Percentiles rank a stretch among this genome's conserved stretches.
Conservation (phyloP, 2,797 vertebrate genomes). For the Anolis apletophallus region DNA sequence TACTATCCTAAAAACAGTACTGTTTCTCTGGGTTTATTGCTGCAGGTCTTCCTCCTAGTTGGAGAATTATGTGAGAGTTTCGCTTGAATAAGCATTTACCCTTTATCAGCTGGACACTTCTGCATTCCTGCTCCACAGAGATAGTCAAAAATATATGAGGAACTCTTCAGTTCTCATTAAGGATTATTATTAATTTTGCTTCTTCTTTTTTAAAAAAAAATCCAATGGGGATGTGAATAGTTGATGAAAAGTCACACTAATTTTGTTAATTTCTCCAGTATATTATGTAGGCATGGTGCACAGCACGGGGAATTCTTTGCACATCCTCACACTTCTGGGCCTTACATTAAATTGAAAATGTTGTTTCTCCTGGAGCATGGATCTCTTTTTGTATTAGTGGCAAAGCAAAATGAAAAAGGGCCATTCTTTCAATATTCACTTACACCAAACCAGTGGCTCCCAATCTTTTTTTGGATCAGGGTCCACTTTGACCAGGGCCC, state of each 20-base stretch:
- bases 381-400: background rate
- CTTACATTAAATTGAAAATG: background rate
- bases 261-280: background rate
- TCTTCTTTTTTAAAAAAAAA: background rate
- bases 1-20: background rate
- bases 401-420: background rate
- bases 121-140: background rate
- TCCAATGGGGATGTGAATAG: background rate
- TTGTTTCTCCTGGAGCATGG: background rate
- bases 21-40: constrained; percentile 1
- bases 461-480: too few relatives aligned
- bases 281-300: background rate
- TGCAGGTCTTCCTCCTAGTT: background rate
- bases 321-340: background rate
- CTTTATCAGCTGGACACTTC: constrained; percentile 19
- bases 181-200: background rate
- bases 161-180: background rate
- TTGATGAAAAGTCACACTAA: background rate
- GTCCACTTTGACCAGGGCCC: too few relatives aligned
- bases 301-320: too few relatives aligned
- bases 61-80: constrained; percentile 20
- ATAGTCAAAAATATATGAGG: background rate
- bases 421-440: background rate
- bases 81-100: background rate
- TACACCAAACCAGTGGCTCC: background rate